Evolutionary conservation across 30 jellyfish, hydroid and myxozoan species (phyloP).

Genomic region (Sanderia malayensis): DNA sequence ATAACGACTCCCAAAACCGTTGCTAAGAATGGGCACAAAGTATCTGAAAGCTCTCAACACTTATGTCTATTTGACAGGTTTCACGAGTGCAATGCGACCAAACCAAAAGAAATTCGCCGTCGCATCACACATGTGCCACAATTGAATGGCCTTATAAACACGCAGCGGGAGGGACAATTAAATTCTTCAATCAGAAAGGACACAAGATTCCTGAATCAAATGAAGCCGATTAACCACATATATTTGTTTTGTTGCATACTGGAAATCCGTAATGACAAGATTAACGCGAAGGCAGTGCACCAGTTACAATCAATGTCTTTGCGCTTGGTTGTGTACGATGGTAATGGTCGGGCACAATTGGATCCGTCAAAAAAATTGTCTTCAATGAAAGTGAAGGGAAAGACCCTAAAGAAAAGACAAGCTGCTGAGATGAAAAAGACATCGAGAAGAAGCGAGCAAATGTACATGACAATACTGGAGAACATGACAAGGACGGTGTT

Average conservation of each 20-base stretch:
- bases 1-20: neutral
- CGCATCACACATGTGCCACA: conserved; percentile 13
- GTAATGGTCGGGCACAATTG: neutral
- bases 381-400: no score
- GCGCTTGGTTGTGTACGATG: neutral
- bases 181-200: neutral
- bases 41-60: conserved; percentile 4
- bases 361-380: neutral
- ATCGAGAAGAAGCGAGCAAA: neutral
- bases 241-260: conserved; percentile 1
- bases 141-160: conserved; percentile 21
- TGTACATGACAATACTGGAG: neutral
- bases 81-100: conserved; percentile 13
- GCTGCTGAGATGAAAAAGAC: neutral
- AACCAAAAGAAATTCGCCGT: conserved; percentile 10
- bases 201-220: conserved; percentile 3
- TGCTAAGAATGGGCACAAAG: no score
- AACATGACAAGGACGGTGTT: no score
- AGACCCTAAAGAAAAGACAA: no score
- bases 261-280: conserved; percentile 20
- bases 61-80: conserved; percentile 30
- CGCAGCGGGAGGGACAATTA: conserved; percentile 28
- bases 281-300: conserved; percentile 4
- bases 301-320: neutral
- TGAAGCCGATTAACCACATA: conserved; percentile 1